phyloP scores from a whole-genome alignment of 1,140 invertebrate genomes.

The Drosophila repletoides region DNA sequence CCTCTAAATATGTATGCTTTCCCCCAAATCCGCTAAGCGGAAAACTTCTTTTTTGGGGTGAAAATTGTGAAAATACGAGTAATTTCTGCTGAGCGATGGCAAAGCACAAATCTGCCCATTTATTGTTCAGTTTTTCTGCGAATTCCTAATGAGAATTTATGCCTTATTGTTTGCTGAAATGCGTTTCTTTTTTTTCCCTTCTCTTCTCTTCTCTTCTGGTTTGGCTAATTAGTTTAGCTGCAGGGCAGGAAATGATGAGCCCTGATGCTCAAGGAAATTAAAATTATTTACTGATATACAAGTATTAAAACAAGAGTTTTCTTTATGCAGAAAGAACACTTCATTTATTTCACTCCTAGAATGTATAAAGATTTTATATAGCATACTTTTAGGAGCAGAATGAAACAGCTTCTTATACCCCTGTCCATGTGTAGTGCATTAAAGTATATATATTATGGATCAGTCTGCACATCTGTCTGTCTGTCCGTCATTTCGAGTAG shows the following conservation, averaged over 20 bases:
- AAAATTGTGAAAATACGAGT: slow-evolving; percentile 13
- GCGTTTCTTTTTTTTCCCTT: no score
- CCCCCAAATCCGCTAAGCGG: neutral
- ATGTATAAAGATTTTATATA: no score
- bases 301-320: no score
- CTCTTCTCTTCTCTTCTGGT: no score
- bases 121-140: slow-evolving; percentile 26
- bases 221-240: slow-evolving; percentile 28
- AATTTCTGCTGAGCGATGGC: slow-evolving; percentile 41
- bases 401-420: no score
- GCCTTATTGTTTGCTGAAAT: slow-evolving; percentile 67
- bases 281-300: neutral
- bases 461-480: no score
- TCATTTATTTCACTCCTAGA: no score
- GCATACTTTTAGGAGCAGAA: no score
- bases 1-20: neutral
- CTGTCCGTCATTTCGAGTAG: no score
- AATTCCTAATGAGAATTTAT: slow-evolving; percentile 64
- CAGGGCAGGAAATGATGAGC: neutral
- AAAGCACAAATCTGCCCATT: slow-evolving; percentile 31
- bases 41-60: slow-evolving; percentile 21
- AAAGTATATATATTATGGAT: no score
- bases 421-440: no score
- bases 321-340: no score
- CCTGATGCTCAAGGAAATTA: neutral